phyloP scores from a whole-genome alignment of 2,888 invertebrate species.

The Hololepta plana region DNA sequence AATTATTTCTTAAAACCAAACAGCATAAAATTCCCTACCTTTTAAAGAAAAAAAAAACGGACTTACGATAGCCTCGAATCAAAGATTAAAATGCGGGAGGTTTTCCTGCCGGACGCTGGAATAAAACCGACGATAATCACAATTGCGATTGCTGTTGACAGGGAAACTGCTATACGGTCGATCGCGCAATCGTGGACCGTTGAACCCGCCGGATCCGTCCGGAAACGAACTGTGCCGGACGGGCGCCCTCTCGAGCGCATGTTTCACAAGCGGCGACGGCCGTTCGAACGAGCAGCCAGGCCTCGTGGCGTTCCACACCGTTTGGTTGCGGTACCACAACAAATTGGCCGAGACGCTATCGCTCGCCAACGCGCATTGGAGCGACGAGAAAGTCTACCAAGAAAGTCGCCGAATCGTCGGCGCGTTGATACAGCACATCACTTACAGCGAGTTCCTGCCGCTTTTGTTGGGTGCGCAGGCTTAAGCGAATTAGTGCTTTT shows the following conservation, averaged over 20 bases:
- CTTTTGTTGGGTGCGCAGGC: constrained; percentile 44
- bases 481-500: neutral
- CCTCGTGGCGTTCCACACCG: constrained; percentile 53
- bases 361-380: constrained; percentile 68
- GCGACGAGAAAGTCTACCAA: constrained; percentile 72
- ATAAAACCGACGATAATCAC: too few relatives aligned
- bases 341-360: constrained; percentile 54
- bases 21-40: too few relatives aligned
- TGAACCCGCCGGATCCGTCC: constrained; percentile 33
- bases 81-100: too few relatives aligned
- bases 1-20: too few relatives aligned
- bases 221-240: constrained; percentile 48
- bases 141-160: constrained; percentile 8
- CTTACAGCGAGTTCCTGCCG: constrained; percentile 68
- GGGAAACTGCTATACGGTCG: constrained; percentile 22
- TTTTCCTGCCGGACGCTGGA: too few relatives aligned
- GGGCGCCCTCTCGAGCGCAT: constrained; percentile 53
- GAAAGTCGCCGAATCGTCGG: constrained; percentile 68
- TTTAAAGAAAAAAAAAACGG: too few relatives aligned
- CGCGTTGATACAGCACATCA: constrained; percentile 69
- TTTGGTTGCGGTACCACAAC: constrained; percentile 58
- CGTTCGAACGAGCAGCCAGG: constrained; percentile 60
- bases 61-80: too few relatives aligned
- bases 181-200: constrained; percentile 34
- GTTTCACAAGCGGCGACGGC: constrained; percentile 63